Conservation (phyloP, 2,888 invertebrate species). For the Idaea dimidiata region DNA sequence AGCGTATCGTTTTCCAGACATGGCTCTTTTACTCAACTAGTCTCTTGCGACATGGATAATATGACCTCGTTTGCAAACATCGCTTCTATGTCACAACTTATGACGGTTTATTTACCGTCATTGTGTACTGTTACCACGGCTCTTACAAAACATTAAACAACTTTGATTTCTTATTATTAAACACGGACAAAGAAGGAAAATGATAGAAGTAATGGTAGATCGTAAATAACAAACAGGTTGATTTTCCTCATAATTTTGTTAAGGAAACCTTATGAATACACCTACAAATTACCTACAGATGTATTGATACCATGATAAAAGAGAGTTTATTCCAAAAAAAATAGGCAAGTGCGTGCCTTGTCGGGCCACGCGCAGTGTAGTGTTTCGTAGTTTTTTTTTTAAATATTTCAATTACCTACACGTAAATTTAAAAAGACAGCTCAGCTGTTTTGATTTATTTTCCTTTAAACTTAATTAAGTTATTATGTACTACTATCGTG, state of each 20-base stretch:
- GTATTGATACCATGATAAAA: background rate
- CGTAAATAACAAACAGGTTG: background rate
- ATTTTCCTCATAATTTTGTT: background rate
- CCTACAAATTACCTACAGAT: background rate
- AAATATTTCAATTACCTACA: too few species aligned
- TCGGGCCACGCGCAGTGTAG: too few species aligned
- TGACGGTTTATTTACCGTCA: constrained; percentile 3
- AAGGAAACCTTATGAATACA: background rate
- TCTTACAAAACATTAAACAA: background rate
- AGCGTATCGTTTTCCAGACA: constrained; percentile 62
- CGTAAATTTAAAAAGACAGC: too few species aligned
- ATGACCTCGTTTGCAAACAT: constrained; percentile 24
- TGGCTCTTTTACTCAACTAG: constrained; percentile 25
- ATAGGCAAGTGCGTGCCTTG: too few species aligned
- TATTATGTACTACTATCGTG: too few species aligned
- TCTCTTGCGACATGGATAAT: constrained; percentile 39
- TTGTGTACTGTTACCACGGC: background rate
- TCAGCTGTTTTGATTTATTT: too few species aligned
- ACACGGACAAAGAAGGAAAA: background rate
- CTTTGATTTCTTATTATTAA: constrained; percentile 2
- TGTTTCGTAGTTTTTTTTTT: too few species aligned
- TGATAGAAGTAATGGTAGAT: background rate
- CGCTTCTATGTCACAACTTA: constrained; percentile 4
- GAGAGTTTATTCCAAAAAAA: background rate
- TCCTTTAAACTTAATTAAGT: too few species aligned